These are phyloP conservation scores for Aldabrachelys gigantea DNA, from an alignment of 2,113 vertebrate genomes.

Conservation along the genomic window DNA sequence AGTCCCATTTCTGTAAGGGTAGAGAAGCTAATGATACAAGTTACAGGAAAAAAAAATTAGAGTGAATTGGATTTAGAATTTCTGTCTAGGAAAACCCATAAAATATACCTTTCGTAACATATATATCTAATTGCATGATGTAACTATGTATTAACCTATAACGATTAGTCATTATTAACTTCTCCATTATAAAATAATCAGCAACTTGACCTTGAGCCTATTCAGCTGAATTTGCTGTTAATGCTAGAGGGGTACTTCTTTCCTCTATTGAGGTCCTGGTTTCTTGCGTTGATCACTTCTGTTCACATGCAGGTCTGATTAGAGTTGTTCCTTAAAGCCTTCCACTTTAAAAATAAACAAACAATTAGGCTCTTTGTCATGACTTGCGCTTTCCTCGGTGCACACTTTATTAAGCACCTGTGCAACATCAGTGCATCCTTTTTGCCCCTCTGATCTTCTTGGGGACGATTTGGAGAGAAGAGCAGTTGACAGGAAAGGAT, in stretches of 20 bases:
- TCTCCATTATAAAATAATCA: background rate
- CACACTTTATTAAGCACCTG: background rate
- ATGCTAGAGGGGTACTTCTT: background rate
- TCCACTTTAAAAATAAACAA: background rate
- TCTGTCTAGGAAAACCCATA: background rate
- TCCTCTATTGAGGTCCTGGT: rapidly evolving
- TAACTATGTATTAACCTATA: background rate
- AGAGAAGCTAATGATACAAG: background rate
- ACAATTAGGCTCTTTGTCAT: background rate
- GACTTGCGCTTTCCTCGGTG: background rate
- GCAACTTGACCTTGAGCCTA: background rate
- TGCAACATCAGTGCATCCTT: background rate
- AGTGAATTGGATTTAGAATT: background rate
- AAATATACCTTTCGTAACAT: background rate
- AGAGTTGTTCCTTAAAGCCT: background rate
- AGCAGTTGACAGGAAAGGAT: too few species aligned
- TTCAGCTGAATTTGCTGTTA: too few species aligned
- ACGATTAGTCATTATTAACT: background rate
- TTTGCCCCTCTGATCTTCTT: background rate
- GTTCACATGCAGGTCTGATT: background rate
- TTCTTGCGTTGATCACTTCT: background rate
- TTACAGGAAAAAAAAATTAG: background rate
- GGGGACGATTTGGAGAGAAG: too few species aligned
- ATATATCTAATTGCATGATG: background rate
- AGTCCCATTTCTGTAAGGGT: background rate